Conservation (phyloP, 2,888 invertebrate genomes). For the Oscheius sp. region DNA sequence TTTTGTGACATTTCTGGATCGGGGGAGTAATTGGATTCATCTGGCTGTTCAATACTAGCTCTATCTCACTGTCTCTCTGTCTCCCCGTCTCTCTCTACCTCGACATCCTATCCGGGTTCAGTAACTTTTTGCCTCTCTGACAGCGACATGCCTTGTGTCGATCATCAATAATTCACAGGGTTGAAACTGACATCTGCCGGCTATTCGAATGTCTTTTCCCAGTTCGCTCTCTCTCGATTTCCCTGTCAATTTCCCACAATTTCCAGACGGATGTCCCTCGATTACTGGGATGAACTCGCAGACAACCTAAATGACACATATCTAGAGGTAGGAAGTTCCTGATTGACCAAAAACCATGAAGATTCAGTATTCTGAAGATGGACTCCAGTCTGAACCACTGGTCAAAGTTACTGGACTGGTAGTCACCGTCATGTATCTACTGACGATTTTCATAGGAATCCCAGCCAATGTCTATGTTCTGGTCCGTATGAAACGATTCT, state of each 20-base stretch:
- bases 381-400: slow-evolving; percentile 8
- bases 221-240: neutral
- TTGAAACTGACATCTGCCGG: neutral
- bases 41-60: no score
- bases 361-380: slow-evolving; percentile 9
- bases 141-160: no score
- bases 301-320: slow-evolving; percentile 10
- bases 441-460: slow-evolving; percentile 33
- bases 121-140: no score
- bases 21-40: no score
- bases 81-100: no score
- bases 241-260: neutral
- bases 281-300: slow-evolving; percentile 12
- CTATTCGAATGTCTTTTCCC: neutral
- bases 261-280: neutral
- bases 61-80: no score
- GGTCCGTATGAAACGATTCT: slow-evolving; percentile 31
- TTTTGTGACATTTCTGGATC: no score
- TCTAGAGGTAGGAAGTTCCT: neutral
- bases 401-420: slow-evolving; percentile 13
- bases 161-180: no score
- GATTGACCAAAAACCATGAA: neutral
- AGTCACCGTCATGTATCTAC: slow-evolving; percentile 32
- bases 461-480: slow-evolving; percentile 40
- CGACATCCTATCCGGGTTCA: no score